A percentile compares a stretch with the other conserved stretches of the same genome.
These are phyloP conservation scores for Ceyx cyanopectus DNA, from an alignment of 2,113 vertebrate genomes.

Conservation along the genomic window DNA sequence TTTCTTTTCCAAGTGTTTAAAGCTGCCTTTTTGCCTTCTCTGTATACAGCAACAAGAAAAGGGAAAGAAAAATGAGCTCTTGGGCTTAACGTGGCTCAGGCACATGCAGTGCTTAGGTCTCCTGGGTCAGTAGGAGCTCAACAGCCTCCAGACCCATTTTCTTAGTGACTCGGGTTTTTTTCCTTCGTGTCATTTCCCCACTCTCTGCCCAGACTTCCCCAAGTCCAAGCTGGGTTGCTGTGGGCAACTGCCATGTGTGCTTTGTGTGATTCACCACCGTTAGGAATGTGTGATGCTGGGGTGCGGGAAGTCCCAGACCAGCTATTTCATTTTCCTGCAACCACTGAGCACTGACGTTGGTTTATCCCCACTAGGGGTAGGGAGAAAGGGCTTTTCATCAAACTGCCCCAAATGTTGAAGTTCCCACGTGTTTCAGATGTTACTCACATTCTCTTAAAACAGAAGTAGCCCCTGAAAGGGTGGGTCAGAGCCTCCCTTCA, in stretches of 20 bases:
- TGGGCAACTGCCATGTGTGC: background rate
- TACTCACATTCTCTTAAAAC: background rate
- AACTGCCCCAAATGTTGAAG: background rate
- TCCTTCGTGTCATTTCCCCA: background rate
- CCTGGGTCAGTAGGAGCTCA: background rate
- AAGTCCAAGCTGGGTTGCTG: background rate
- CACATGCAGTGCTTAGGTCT: background rate
- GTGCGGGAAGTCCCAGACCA: background rate
- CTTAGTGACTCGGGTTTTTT: background rate
- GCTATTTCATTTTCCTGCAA: slow-evolving; percentile 15
- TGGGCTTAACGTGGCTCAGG: fast-evolving
- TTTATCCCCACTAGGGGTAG: background rate
- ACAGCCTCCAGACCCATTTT: background rate
- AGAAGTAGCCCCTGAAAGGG: background rate
- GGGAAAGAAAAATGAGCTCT: background rate
- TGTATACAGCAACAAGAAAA: background rate
- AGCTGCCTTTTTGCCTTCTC: background rate
- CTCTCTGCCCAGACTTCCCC: background rate
- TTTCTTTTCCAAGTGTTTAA: background rate
- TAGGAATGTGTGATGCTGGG: background rate
- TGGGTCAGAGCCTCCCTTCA: background rate
- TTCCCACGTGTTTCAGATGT: background rate
- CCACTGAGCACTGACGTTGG: background rate
- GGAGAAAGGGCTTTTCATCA: background rate
- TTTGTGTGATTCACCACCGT: background rate